These are phyloP conservation scores for Sacculina carcini DNA, from an alignment of 2,888 invertebrate species.

Conservation along the genomic window DNA sequence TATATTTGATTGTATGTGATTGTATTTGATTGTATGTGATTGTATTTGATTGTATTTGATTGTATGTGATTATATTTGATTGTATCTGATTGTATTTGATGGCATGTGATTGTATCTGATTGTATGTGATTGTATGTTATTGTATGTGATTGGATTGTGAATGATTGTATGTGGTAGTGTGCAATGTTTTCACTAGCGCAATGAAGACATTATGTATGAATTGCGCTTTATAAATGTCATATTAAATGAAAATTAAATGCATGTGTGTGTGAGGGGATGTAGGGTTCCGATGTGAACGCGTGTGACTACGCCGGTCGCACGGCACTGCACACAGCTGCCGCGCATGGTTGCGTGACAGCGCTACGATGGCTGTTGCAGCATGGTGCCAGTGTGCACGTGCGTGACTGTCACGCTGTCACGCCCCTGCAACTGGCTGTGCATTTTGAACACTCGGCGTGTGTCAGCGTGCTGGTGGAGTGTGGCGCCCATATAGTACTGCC, in stretches of 20 bases:
- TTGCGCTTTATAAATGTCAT: no score
- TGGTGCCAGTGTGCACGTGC: constrained; percentile 56
- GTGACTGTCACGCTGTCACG: constrained; percentile 33
- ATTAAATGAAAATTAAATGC: neutral
- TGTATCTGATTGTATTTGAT: no score
- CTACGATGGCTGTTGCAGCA: constrained; percentile 44
- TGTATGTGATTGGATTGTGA: no score
- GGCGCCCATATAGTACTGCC: constrained; percentile 43
- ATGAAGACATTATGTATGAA: no score
- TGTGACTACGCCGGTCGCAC: constrained; percentile 47
- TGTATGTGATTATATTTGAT: no score
- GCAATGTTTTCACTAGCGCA: no score
- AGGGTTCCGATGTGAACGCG: constrained; percentile 46
- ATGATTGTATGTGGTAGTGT: no score
- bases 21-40: no score
- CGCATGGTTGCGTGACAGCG: constrained; percentile 35
- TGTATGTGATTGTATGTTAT: no score
- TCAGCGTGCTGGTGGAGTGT: constrained; percentile 37
- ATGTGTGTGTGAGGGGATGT: constrained; percentile 7
- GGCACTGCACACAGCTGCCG: constrained; percentile 50
- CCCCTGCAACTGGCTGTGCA: constrained; percentile 43
- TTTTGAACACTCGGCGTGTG: constrained; percentile 29
- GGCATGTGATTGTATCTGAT: no score
- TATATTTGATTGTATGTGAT: no score
- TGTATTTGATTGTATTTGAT: no score